Base-by-base conservation (phyloP, 2,888 invertebrate species). In the Megalurothrips usitatus region DNA sequence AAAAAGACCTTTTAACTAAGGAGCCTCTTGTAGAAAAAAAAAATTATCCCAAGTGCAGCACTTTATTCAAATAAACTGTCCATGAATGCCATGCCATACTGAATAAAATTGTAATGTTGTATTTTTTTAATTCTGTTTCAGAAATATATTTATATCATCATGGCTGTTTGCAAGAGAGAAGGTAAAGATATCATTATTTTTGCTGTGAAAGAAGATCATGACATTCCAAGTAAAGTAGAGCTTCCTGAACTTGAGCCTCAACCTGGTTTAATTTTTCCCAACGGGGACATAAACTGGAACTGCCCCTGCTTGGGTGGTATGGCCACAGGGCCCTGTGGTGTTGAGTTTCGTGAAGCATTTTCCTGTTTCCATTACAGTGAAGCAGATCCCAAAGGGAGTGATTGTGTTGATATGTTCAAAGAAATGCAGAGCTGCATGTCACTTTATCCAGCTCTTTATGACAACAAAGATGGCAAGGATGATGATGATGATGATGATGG, bases 271-370 rank as follows among this genome's bases (percentile, higher is more conserved):
- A 92, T 98, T 84, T 88, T 94, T 82, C 90, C 94, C 0, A 94
- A 93, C 87, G 98, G 98, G 9, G 92, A 94, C 83, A 96, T 98
- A 84, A 98, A 98, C 88, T 98, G 98, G 98, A 94, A 94, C 86
- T 98, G 98, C 86, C 98, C 98, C 0, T 98, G 98, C 87, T 90
- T 98, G 58, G 98, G 98, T 19, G 97, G 97, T n/a, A 97, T 98
- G 95, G 96, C 97, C 9, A 96, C 96, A 0, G 98, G 98, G 0
- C 98, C 98, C 0, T 98, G 98, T 87, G 98, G 97, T 0, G 90
- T 94, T 19, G 94, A 96, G 87, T 98, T 98, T 88, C 90, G 98
- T 78, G 94, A 96, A 84, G 97, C 98, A 2, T 97, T 98, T 87
- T 93, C 95, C 49, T 98, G 98, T 88, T 98, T 98, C 87, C 97